Evolutionary conservation across 1,140 invertebrate species (phyloP).

Genomic region (Zaprionus camerounensis): DNA sequence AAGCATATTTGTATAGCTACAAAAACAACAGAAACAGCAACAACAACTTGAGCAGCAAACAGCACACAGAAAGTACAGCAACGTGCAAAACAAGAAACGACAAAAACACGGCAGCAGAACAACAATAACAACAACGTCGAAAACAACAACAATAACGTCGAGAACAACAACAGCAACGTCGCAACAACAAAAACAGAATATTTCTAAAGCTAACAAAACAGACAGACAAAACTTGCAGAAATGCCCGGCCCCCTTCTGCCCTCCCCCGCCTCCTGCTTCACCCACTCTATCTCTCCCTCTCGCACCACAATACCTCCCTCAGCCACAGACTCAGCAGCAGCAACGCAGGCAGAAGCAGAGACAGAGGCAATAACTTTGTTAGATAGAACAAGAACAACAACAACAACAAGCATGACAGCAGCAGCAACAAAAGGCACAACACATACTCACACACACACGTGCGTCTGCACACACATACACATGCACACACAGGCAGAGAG

Average conservation of each 20-base stretch:
- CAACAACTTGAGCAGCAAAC: constrained; percentile 21
- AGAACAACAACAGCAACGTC: constrained; percentile 49
- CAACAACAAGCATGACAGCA: constrained; percentile 26
- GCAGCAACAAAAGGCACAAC: constrained; percentile 54
- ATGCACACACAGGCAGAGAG: constrained; percentile 23
- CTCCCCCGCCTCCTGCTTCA: not conserved
- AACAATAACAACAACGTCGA: constrained; percentile 55
- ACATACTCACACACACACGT: constrained; percentile 36
- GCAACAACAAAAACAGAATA: constrained; percentile 52
- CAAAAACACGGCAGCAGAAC: constrained; percentile 25
- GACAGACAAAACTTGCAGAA: constrained; percentile 78
- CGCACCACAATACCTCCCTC: constrained; percentile 25
- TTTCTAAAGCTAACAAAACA: constrained; percentile 80
- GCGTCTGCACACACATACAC: constrained; percentile 13
- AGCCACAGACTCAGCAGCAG: constrained; percentile 48
- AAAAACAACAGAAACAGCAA: constrained; percentile 25
- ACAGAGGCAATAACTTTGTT: constrained; percentile 73
- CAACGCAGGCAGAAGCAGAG: constrained; percentile 47
- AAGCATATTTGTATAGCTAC: constrained; percentile 38
- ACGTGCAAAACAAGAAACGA: constrained; percentile 75
- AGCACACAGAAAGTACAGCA: constrained; percentile 69
- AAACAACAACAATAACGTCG: constrained; percentile 59
- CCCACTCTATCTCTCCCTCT: not conserved
- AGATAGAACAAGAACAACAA: constrained; percentile 68
- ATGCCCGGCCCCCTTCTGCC: constrained; percentile 47